Conservation (phyloP, 2,888 invertebrate genomes). For the Marasmarcha lunaedactyla region DNA sequence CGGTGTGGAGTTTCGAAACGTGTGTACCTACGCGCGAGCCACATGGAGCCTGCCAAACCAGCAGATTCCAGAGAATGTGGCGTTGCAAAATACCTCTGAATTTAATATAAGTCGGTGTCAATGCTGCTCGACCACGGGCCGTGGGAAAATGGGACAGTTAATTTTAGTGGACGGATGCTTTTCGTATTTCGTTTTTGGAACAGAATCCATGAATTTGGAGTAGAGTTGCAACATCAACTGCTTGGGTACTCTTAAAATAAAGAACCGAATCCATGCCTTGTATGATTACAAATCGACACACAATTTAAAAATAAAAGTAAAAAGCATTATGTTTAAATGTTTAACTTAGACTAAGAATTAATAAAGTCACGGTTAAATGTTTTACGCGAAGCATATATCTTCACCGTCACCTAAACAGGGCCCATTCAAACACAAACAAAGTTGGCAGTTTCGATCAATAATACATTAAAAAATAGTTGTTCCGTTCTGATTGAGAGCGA, state of each 20-base stretch:
- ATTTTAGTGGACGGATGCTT: constrained; percentile 35
- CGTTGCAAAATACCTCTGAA: constrained; percentile 36
- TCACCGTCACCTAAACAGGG: no score
- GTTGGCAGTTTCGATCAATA: constrained; percentile 37
- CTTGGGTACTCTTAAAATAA: no score
- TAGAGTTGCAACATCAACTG: no score
- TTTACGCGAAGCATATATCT: no score
- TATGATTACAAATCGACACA: no score
- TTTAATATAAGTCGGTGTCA: constrained; percentile 29
- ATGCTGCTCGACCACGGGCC: constrained; percentile 27
- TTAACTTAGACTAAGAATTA: no score
- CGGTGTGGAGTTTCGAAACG: constrained; percentile 38
- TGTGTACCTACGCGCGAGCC: constrained; percentile 44
- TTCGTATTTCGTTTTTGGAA: constrained; percentile 21
- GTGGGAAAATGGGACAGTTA: constrained; percentile 51
- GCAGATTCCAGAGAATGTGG: constrained; percentile 34
- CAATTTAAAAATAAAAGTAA: no score
- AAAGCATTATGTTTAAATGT: no score
- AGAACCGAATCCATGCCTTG: no score
- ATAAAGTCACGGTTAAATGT: no score
- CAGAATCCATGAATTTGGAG: constrained; percentile 2
- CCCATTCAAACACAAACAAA: no score
- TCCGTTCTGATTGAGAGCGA: constrained; percentile 59
- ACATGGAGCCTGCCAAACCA: constrained; percentile 42
- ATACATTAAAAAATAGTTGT: constrained; percentile 49